These are phyloP conservation scores for Tringa solitaria DNA, from an alignment of 2,113 vertebrate species.

Conservation along the genomic window DNA sequence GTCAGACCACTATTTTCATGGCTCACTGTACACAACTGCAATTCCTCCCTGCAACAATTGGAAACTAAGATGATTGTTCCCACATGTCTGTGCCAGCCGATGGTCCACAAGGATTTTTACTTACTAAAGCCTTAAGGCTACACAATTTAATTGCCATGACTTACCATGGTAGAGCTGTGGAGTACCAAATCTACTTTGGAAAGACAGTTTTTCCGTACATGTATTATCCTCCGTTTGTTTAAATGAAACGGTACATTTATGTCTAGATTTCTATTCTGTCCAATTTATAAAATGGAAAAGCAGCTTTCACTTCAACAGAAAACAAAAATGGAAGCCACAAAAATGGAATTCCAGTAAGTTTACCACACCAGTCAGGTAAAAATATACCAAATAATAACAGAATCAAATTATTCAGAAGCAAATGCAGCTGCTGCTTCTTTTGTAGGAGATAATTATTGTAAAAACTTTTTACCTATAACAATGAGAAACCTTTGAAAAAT, in stretches of 20 bases:
- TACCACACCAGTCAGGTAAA: background rate
- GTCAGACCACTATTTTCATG: conserved; percentile 15
- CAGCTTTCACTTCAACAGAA: background rate
- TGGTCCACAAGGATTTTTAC: conserved; percentile 5
- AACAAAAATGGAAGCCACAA: background rate
- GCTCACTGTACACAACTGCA: conserved; percentile 22
- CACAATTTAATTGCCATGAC: background rate
- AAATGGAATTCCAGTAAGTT: background rate
- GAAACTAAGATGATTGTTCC: conserved; percentile 68
- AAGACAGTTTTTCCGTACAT: background rate
- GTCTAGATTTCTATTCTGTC: background rate
- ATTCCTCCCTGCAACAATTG: conserved; percentile 42
- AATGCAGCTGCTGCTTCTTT: background rate
- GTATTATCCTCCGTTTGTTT: background rate
- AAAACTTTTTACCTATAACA: background rate
- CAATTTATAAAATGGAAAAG: background rate
- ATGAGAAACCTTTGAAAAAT: background rate
- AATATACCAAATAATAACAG: background rate
- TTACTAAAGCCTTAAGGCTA: conserved; percentile 47
- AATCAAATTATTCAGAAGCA: background rate
- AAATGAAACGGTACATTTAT: background rate
- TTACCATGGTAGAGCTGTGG: background rate
- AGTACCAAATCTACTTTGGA: background rate
- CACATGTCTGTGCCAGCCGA: conserved; percentile 64
- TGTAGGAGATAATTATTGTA: background rate